Evolutionary conservation across 2,797 vertebrate species (phyloP).

Genomic region (Aphelocoma californica): DNA sequence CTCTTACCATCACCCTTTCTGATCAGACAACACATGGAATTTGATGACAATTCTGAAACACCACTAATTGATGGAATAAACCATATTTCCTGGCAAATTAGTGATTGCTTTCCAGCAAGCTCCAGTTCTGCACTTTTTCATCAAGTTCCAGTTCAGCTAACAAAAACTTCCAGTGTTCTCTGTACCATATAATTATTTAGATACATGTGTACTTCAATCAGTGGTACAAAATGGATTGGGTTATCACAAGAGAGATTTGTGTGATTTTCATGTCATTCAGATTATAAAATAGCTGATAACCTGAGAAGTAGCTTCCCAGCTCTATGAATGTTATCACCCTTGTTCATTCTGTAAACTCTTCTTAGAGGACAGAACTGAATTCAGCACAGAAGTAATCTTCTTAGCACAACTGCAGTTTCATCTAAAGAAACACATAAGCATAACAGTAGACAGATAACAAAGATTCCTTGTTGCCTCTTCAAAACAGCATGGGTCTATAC

Average conservation of each 20-base stretch:
- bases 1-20: background rate
- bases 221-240: background rate
- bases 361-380: background rate
- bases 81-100: background rate
- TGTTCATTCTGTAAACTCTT: background rate
- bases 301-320: background rate
- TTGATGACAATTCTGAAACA: background rate
- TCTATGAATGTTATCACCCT: background rate
- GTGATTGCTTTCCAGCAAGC: background rate
- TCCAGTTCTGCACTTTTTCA: background rate
- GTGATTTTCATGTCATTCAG: background rate
- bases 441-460: background rate
- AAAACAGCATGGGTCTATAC: background rate
- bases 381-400: background rate
- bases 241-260: background rate
- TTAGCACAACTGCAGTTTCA: background rate
- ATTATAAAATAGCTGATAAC: background rate
- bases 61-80: background rate
- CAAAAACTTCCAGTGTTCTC: background rate
- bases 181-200: background rate
- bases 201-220: background rate
- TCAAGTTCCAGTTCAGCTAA: background rate
- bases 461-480: background rate
- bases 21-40: background rate
- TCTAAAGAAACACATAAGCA: background rate